Base-by-base conservation (phyloP, 1,140 invertebrate species). In the Bombus pyrosoma region DNA sequence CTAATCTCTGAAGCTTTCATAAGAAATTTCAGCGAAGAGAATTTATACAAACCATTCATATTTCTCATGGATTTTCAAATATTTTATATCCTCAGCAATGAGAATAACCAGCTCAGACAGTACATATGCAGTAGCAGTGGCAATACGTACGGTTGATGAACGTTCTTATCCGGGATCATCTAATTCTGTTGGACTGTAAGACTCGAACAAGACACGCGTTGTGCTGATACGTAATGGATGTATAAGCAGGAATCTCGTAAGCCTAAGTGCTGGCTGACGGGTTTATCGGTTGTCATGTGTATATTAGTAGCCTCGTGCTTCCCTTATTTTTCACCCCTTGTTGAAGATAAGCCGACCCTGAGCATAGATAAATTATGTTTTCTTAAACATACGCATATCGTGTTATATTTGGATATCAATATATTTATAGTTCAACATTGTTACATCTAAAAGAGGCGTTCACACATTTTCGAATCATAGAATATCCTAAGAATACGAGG, bases 151-250 rank as follows among this genome's bases (percentile, higher is more conserved):
- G 82, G 69, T 59, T 77, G 82, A 89, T 86, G 85, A 89, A 85
- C 86, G 78, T n/a, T 80, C 86, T 87, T 90, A 89, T 90, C 82
- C 74, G 59, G 59, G 78, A 69, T 34, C 88, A 85, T 90, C 88
- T 87, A 43, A 74, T 85, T 90, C 77, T 47, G 81, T 74, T 66
- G 79, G 81, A 41, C 87, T 80, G 69, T 59, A 69, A 68, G 66
- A 69, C 47, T 59, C 74, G 79, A 90, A 90, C 89, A 90, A 90
- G 86, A 87, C 64, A 28, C 72, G 75, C 88, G 53, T 90, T 90
- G 86, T 90, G 39, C 86, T 80, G 75, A 86, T 90, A 82, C 73
- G 82, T 72, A 83, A 86, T 77, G 66, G 34, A 81, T 37, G 69
- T 77, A 43, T 62, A 59, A 83, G 62, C 68, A 90, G 81, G 81